Percentiles rank a stretch among this genome's conserved stretches.
phyloP scores from a whole-genome alignment of 2,888 invertebrate species.

The Cheilosia soror region DNA sequence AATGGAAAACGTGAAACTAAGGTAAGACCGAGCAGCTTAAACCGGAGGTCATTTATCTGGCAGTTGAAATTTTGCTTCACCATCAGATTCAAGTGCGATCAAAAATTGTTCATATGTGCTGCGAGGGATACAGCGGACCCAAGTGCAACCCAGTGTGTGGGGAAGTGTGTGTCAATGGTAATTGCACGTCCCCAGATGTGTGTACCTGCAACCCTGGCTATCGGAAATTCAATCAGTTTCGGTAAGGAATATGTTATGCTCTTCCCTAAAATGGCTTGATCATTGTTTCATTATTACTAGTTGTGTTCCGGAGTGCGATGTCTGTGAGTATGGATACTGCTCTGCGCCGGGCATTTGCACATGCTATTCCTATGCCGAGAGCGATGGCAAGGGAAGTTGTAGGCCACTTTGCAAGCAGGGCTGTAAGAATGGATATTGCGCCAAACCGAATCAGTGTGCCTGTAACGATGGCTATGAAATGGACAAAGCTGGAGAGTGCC shows the following conservation, averaged over 20 bases:
- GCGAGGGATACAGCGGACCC: constrained; percentile 69
- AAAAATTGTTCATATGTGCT: constrained; percentile 76
- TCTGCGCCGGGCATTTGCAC: constrained; percentile 78
- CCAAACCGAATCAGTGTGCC: constrained; percentile 85
- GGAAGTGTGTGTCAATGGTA: constrained; percentile 77
- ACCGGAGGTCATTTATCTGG: not conserved
- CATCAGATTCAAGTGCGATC: constrained; percentile 41
- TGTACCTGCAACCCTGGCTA: constrained; percentile 83
- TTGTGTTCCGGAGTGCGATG: constrained; percentile 80
- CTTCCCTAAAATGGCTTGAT: constrained; percentile 11
- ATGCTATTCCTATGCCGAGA: constrained; percentile 78
- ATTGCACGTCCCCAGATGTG: constrained; percentile 80
- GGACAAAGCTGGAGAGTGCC: constrained; percentile 77
- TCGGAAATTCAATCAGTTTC: constrained; percentile 76
- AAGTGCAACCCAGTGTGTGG: constrained; percentile 78
- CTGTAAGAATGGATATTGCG: constrained; percentile 81
- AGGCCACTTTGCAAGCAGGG: constrained; percentile 78
- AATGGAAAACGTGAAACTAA: constrained; percentile 1
- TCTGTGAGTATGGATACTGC: constrained; percentile 80
- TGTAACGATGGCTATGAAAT: constrained; percentile 85
- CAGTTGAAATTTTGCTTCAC: not conserved
- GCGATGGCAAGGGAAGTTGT: constrained; percentile 76
- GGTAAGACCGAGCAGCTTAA: constrained; percentile 28
- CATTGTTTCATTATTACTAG: constrained; percentile 74
- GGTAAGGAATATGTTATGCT: constrained; percentile 61